These are phyloP conservation scores for Hanleya hanleyi DNA, from an alignment of 2,888 invertebrate species.

Conservation along the genomic window DNA sequence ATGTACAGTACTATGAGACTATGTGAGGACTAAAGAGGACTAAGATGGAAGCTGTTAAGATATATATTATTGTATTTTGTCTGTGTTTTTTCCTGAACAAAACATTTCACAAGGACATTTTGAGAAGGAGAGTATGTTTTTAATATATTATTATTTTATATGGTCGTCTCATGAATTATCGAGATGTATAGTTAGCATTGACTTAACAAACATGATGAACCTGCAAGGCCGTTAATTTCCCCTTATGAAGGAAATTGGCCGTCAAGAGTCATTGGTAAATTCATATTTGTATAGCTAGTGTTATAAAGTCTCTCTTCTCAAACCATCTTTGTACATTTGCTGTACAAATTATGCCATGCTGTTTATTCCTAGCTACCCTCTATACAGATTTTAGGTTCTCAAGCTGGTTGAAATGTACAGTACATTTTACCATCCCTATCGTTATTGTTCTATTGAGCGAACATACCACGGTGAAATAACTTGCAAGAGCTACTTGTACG, in stretches of 20 bases:
- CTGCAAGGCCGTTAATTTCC: no score
- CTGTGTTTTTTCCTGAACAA: no score
- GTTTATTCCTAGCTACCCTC: not conserved
- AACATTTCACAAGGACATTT: constrained; percentile 14
- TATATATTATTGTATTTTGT: no score
- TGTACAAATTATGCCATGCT: constrained; percentile 4
- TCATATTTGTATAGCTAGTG: constrained; percentile 5
- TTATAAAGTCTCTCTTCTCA: not conserved
- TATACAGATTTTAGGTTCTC: not conserved
- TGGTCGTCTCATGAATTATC: constrained; percentile 12
- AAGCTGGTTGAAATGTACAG: not conserved
- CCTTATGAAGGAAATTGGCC: no score
- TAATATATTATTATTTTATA: constrained; percentile 28
- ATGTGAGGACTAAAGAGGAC: no score
- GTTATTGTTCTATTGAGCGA: no score
- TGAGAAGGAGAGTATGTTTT: constrained; percentile 25
- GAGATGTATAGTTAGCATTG: constrained; percentile 16
- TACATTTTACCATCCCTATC: no score
- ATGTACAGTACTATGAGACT: no score
- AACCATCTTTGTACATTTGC: not conserved
- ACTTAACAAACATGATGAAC: no score
- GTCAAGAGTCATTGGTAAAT: constrained; percentile 1
- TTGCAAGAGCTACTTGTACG: no score
- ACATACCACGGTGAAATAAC: no score
- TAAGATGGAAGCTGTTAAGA: no score